phyloP scores from a whole-genome alignment of 2,888 invertebrate species.

The Exocentrus adspersus region DNA sequence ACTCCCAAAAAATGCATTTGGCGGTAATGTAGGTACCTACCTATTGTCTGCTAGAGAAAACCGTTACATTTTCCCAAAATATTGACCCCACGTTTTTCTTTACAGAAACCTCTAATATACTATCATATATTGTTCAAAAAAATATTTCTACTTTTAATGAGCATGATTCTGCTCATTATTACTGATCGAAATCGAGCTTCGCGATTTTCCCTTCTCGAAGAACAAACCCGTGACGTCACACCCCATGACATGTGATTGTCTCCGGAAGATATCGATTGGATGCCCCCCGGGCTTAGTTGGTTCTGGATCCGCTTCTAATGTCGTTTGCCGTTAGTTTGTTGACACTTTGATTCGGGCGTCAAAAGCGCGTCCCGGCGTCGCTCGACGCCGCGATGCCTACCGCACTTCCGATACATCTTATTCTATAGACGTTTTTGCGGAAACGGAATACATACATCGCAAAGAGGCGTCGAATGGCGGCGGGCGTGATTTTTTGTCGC shows the following conservation, averaged over 20 bases:
- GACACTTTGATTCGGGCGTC: slow-evolving; percentile 55
- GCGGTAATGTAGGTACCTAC: no score
- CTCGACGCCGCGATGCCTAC: slow-evolving; percentile 32
- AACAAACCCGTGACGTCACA: slow-evolving; percentile 23
- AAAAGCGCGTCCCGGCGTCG: slow-evolving; percentile 29
- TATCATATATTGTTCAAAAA: no score
- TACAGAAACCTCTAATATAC: no score
- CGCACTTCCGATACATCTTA: slow-evolving; percentile 36
- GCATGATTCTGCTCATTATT: no score
- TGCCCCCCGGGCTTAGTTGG: slow-evolving; percentile 16
- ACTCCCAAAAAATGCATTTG: no score
- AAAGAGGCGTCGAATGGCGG: background rate
- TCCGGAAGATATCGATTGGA: slow-evolving; percentile 29
- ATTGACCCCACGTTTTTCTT: no score
- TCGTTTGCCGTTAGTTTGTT: slow-evolving; percentile 63
- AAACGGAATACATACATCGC: slow-evolving; percentile 22
- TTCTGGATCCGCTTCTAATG: slow-evolving; percentile 52
- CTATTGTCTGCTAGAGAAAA: no score
- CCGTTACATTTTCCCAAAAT: no score
- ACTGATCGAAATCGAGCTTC: no score
- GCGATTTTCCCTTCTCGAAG: slow-evolving; percentile 9
- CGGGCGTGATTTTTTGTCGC: slow-evolving; percentile 6
- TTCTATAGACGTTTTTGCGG: slow-evolving; percentile 27
- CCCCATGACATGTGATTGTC: slow-evolving; percentile 27
- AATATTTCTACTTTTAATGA: no score